Evolutionary conservation across 2,113 vertebrate genomes (phyloP).

Genomic region (Psittacus erithacus): DNA sequence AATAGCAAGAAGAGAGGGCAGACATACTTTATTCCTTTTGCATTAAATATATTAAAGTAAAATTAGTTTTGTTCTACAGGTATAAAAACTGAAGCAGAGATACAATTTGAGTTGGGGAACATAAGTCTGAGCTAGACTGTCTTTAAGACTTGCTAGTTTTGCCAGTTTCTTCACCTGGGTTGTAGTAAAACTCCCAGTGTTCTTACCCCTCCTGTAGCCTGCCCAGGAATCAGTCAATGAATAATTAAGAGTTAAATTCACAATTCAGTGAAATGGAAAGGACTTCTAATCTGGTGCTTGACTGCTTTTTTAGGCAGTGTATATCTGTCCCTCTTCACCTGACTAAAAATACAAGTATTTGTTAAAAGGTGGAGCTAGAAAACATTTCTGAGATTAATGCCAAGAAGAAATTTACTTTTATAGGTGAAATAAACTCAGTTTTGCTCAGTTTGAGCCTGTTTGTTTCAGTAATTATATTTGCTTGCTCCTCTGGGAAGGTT

Average conservation of each 20-base stretch:
- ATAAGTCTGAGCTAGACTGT: background rate
- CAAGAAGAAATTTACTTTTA: background rate
- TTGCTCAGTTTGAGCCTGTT: background rate
- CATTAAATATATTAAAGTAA: background rate
- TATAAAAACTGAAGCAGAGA: background rate
- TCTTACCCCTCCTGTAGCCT: background rate
- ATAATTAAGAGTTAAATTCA: background rate
- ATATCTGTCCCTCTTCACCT: background rate
- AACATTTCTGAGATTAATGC: background rate
- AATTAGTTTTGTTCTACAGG: background rate
- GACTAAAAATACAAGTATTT: background rate
- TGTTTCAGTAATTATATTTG: background rate
- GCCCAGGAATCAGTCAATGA: background rate
- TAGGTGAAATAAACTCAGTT: background rate
- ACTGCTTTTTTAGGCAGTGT: background rate
- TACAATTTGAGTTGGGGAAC: rapidly evolving
- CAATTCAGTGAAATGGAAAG: background rate
- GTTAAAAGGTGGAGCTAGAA: background rate
- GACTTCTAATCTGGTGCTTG: background rate
- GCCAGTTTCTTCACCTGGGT: rapidly evolving
- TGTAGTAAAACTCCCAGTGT: background rate
- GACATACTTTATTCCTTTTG: background rate
- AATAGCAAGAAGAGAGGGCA: background rate
- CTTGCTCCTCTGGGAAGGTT: background rate
- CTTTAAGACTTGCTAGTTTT: background rate